Base-by-base conservation (phyloP, 1,140 invertebrate species). In the Pogonognathellus flavescens region DNA sequence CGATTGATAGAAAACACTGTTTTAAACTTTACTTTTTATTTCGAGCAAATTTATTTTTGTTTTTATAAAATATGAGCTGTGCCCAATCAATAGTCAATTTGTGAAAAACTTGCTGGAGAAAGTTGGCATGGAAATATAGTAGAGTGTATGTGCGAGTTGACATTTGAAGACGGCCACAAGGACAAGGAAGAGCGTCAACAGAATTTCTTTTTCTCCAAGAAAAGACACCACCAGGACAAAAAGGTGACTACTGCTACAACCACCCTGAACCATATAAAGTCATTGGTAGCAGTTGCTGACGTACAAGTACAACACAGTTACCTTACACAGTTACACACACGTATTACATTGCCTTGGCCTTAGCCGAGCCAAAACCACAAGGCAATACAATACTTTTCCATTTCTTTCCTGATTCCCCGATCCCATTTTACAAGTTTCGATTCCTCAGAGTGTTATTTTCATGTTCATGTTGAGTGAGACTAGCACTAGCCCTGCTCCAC, bases 361-460 rank as follows among this genome's bases (percentile, higher is more conserved):
- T 49, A 76, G 49, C 70, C 70, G n/a, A 25, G 70, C 41, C 31
- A n/a, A 76, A 76, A 50, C 70, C 70, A 76, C 70, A 76, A 76
- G 16, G 70, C 70, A 76, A 76, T 76, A 76, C 70, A 76, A 76
- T 76, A 76, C 70, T 76, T 76, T 76, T 76, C 70, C 70, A 76
- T 76, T 76, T 76, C 70, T 76, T 76, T 76, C 31, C 70, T 76
- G 70, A 76, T 76, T 50, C 70, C 70, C 70, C 70, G 70, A 76
- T 76, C 70, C 70, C 70, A 76, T 76, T 76, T 76, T 76, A 76
- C 70, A 76, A 76, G 70, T 76, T 76, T 76, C 70, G 49, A 76
- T 76, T 76, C 70, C 70, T 76, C 31, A 41, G 70, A 76, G 70
- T 76, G 70, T 76, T 76, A 76, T 76, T 76, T 76, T 76, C 70